Conservation (phyloP, 1,140 invertebrate genomes). For the Lepidurus packardi region DNA sequence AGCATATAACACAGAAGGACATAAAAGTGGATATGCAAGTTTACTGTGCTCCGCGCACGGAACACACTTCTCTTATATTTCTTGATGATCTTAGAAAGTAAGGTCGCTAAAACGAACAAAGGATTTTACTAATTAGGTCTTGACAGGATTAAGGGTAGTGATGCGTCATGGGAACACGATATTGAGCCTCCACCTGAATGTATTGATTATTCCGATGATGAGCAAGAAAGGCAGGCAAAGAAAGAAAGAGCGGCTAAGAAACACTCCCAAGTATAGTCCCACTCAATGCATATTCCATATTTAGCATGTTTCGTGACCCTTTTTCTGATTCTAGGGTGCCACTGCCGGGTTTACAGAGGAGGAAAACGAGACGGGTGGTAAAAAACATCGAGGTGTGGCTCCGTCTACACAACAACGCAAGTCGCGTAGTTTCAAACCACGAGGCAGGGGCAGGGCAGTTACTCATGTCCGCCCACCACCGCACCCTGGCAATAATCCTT, state of each 20-base stretch:
- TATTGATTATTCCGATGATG: slow-evolving; percentile 82
- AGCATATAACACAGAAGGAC: slow-evolving; percentile 61
- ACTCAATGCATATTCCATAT: background rate
- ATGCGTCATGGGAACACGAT: slow-evolving; percentile 77
- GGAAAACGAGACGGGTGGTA: background rate
- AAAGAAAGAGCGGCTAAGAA: slow-evolving; percentile 32
- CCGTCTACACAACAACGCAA: background rate
- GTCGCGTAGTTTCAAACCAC: background rate
- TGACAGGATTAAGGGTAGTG: slow-evolving; percentile 65
- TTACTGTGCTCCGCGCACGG: slow-evolving; percentile 68
- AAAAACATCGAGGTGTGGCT: background rate
- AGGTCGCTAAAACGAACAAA: slow-evolving; percentile 39
- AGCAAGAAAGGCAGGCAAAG: slow-evolving; percentile 59
- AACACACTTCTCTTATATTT: slow-evolving; percentile 69
- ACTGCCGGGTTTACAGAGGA: background rate
- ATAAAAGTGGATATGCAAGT: slow-evolving; percentile 61
- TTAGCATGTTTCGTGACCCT: background rate
- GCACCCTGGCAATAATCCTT: slow-evolving; percentile 15
- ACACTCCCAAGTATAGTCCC: background rate
- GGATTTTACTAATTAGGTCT: slow-evolving; percentile 32
- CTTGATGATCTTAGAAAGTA: slow-evolving; percentile 61
- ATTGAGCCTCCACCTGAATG: slow-evolving; percentile 66
- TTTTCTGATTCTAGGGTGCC: background rate
- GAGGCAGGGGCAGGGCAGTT: background rate
- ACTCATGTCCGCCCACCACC: background rate